Conservation (phyloP, 2,113 vertebrate species). For the Pristiophorus japonicus region DNA sequence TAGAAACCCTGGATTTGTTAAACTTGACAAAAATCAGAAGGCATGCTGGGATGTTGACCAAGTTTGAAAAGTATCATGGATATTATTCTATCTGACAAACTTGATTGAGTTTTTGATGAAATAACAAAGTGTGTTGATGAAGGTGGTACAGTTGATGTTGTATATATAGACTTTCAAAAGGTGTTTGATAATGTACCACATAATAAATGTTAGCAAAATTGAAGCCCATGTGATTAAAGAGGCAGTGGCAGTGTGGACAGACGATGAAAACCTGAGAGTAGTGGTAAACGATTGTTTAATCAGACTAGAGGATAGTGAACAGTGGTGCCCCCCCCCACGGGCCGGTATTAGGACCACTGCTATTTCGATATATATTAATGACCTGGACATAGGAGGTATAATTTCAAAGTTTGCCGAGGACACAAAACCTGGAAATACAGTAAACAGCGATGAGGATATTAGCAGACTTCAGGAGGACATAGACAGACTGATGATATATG, state of each 20-base stretch:
- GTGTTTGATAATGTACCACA: background rate
- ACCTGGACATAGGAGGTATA: background rate
- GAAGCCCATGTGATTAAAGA: background rate
- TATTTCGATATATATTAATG: background rate
- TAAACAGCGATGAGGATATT: background rate
- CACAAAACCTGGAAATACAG: background rate
- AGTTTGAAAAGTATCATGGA: background rate
- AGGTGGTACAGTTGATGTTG: background rate
- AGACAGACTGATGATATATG: background rate
- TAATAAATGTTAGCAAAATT: background rate
- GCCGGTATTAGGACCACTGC: background rate
- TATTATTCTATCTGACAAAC: background rate
- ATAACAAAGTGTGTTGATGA: background rate
- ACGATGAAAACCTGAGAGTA: background rate
- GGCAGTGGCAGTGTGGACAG: background rate
- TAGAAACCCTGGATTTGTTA: background rate
- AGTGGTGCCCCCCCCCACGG: background rate
- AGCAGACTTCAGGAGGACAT: background rate
- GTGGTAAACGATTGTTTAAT: background rate
- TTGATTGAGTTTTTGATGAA: background rate
- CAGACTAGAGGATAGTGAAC: background rate
- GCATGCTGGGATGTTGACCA: background rate
- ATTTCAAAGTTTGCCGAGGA: background rate
- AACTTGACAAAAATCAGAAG: background rate
- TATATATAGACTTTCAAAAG: background rate